Evolutionary conservation across 2,888 invertebrate species (phyloP), one percentile per base, ranked within the genome.

Genomic region (Panopea generosa): DNA sequence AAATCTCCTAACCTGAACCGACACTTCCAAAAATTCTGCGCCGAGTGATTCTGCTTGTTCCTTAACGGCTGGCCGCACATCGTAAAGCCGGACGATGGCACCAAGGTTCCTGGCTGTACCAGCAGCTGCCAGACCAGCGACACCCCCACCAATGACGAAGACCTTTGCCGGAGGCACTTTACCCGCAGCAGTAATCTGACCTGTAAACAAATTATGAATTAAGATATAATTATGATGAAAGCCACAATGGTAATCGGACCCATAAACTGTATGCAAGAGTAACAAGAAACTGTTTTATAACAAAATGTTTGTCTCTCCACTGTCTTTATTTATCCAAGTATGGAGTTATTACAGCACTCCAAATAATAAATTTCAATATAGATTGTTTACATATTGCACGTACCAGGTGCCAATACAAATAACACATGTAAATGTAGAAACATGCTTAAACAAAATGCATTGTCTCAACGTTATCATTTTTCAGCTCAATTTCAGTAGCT

Each of bases 221-320:
- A n/a, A n/a, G n/a, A n/a, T n/a, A n/a, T n/a, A n/a, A n/a, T n/a
- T n/a, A n/a, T n/a, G n/a, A n/a, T n/a, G n/a, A n/a, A n/a, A n/a
- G n/a, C 97, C 3, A 97, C 97, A 0, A 97, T 97, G 14, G 97
- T 97, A 92, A 97, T 97, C 93, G 97, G 97, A 86, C 96, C 96
- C 96, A 87, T n/a, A 59, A 26, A 33, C 33, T 33, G 33, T 33
- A 33, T 33, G 4, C 33, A 7, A 11, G 33, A 7, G 33, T 33
- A 7, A 33, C 11, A 33, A 33, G n/a, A 33, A 7, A 11, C 33
- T 33, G 11, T 33, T 7, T 33, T 7, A 33, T 33, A 33, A 33
- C 33, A 33, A 33, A 11, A 33, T 4, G 6, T 33, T 4, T 33
- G n/a, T n/a, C n/a, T n/a, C n/a, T n/a, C n/a, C n/a, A n/a, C n/a